Base-by-base conservation (phyloP, 1,140 invertebrate species). In the Hyles vespertilio region DNA sequence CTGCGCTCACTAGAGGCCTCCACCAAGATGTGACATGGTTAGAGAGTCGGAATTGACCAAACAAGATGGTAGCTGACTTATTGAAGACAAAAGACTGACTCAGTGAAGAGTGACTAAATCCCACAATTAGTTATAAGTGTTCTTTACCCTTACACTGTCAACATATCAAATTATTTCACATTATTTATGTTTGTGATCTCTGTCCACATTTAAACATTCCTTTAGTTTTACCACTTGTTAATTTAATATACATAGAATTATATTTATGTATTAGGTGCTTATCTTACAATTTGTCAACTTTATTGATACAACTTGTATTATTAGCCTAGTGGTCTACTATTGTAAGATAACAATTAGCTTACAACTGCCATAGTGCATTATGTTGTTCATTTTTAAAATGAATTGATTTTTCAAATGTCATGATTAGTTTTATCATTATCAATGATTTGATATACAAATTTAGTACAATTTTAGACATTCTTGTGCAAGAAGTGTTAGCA, bases 21-120 rank as follows among this genome's bases (percentile, higher is more conserved):
- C 46, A 89, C 85, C 59, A 89, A 89, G 68, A 89, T 89, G 86
- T 89, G 85, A 88, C 82, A 78, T 59, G 67, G 54, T 72, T 72
- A 77, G 74, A 58, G 51, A 63, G 63, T 61, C 57, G 59, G 60
- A 68, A 56, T 48, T 59, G 36, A 60, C 12, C 8, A 58, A 60
- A 58, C 49, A 60, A 60, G 52, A 72, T 81, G 79, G 84, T 81
- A 72, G 77, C 59, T 70, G 60, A 68, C 58, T 62, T 70, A 65
- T 55, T 62, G 63, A 71, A 61, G 57, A 65, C 56, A 70, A 76
- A 87, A 87, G 84, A 84, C 84, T 87, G 84, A 85, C 57, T 48
- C 69, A 73, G 69, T 77, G 71, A 66, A 73, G 62, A 40, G 36
- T 40, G 36, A 40, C 36, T 40, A 40, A 40, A 40, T 40, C 36